Evolutionary conservation across 2,113 vertebrate genomes (phyloP).

Genomic region (Campylomormyrus tamandua): DNA sequence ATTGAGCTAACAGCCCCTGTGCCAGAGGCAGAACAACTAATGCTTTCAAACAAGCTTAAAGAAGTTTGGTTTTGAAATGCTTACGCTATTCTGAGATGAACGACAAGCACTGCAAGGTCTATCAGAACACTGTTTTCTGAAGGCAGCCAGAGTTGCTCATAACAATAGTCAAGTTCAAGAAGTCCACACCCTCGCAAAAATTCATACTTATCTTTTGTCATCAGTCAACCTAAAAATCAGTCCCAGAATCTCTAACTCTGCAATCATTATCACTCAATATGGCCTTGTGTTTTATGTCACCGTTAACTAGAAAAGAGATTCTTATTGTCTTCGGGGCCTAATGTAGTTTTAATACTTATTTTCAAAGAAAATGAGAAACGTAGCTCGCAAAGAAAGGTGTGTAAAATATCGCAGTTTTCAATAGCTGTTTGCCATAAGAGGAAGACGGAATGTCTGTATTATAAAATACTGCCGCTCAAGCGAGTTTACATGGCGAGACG

Average conservation of each 20-base stretch:
- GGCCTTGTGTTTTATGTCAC: constrained; percentile 48
- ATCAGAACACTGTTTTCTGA: not conserved
- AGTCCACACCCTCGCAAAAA: not conserved
- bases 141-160: not conserved
- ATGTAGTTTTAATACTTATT: constrained; percentile 1
- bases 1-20: constrained; percentile 86
- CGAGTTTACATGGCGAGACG: not conserved
- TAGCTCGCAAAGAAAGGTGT: not conserved
- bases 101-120: not conserved
- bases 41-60: constrained; percentile 46
- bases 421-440: constrained; percentile 33
- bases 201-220: constrained; percentile 36
- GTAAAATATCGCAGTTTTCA: not conserved
- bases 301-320: constrained; percentile 52
- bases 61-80: not conserved
- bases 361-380: not conserved
- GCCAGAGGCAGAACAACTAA: constrained; percentile 64
- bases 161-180: not conserved
- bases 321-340: constrained; percentile 32
- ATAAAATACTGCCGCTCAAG: not conserved
- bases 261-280: constrained; percentile 48
- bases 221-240: constrained; percentile 44
- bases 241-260: not conserved
- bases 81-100: not conserved
- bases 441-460: too few relatives aligned